Conservation (phyloP, 1,140 invertebrate species). For the Zeugodacus cucurbitae region DNA sequence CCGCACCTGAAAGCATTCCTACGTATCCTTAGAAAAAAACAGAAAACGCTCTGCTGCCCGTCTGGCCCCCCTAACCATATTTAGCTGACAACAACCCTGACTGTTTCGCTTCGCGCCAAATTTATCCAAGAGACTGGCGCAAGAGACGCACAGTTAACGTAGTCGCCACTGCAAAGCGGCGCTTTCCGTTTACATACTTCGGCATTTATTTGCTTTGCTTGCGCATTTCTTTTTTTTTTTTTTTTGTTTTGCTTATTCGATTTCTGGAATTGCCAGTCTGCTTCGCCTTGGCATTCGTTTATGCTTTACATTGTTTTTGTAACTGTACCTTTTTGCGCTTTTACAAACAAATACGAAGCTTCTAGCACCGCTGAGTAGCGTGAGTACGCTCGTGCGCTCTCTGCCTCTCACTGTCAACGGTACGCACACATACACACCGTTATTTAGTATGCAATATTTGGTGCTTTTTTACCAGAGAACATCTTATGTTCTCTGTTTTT, state of each 20-base stretch:
- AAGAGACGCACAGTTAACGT: background rate
- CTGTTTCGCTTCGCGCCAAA: conserved; percentile 27
- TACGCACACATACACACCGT: background rate
- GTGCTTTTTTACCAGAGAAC: conserved; percentile 1
- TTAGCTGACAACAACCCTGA: background rate
- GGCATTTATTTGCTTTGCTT: background rate
- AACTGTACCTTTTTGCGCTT: conserved; percentile 42
- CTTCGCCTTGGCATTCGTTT: background rate
- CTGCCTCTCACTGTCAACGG: background rate
- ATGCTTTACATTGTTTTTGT: conserved; percentile 42
- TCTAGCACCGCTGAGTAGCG: background rate
- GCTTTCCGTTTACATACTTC: background rate
- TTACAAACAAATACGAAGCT: conserved; percentile 3
- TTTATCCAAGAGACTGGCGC: background rate
- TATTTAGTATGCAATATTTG: background rate
- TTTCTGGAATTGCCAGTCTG: background rate
- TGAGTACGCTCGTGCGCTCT: background rate
- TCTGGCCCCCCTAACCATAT: background rate
- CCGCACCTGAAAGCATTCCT: background rate
- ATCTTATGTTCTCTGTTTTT: no score
- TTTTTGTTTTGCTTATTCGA: conserved; percentile 16
- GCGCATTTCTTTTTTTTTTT: background rate
- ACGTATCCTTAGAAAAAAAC: background rate
- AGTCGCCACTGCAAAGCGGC: background rate
- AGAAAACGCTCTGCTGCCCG: background rate